phyloP scores from a whole-genome alignment of 2,888 invertebrate species.

The Drosophila parthenogenetica region DNA sequence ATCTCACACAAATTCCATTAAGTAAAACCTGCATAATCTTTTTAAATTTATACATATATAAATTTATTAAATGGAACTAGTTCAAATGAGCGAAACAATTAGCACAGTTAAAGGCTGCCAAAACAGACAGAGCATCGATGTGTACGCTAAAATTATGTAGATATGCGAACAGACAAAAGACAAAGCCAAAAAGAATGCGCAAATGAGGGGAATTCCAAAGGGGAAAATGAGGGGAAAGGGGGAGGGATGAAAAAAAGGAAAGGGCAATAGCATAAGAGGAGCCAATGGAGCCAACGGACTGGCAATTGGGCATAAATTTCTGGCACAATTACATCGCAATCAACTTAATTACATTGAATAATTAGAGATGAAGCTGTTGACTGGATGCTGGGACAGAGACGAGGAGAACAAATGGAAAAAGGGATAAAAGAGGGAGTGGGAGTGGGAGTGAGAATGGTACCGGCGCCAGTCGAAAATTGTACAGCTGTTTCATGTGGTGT shows the following conservation, averaged over 20 bases:
- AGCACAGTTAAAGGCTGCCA: background rate
- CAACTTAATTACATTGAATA: slow-evolving; percentile 79
- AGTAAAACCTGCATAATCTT: no score
- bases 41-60: no score
- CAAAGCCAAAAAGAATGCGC: slow-evolving; percentile 23
- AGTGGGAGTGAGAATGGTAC: background rate
- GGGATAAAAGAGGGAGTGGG: background rate
- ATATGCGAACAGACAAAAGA: slow-evolving; percentile 21
- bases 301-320: slow-evolving; percentile 73
- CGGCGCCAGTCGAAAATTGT: slow-evolving; percentile 22
- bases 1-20: no score
- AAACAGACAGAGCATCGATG: background rate
- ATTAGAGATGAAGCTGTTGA: slow-evolving; percentile 60
- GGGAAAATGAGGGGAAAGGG: background rate
- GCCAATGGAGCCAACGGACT: slow-evolving; percentile 45
- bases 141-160: slow-evolving; percentile 17
- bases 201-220: slow-evolving; percentile 16
- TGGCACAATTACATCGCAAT: slow-evolving; percentile 74
- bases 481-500: slow-evolving; percentile 6
- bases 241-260: background rate
- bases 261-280: background rate
- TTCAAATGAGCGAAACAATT: background rate
- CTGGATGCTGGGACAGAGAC: background rate
- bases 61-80: no score
- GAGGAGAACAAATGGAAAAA: no score